Evolutionary conservation across 2,888 invertebrate species (phyloP).

Genomic region (Teleiodes luculella): DNA sequence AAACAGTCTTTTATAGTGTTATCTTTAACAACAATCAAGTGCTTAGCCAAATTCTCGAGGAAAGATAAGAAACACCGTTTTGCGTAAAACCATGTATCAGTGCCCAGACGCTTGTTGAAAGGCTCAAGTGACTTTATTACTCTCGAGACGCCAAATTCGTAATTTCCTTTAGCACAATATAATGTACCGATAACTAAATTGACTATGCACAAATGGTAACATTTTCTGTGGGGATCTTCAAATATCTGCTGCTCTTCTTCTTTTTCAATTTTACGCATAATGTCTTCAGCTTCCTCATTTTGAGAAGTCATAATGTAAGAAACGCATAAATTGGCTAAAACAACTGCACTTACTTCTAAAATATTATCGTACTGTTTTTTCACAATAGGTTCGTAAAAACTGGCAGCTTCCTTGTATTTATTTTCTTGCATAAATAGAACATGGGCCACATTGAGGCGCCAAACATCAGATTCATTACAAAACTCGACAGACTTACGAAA

Average conservation of each 20-base stretch:
- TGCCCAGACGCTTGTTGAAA: constrained; percentile 95
- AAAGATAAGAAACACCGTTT: constrained; percentile 97
- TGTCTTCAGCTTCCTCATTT: constrained; percentile 98
- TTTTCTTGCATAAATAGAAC: constrained; percentile 99
- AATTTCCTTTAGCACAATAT: constrained; percentile 99
- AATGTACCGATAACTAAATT: constrained; percentile 99
- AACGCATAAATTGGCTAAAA: constrained; percentile 98
- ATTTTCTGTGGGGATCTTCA: constrained; percentile 95
- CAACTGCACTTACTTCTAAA: constrained; percentile 96
- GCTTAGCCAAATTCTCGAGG: constrained; percentile 93
- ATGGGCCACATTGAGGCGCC: constrained; percentile 99
- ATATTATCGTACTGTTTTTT: constrained; percentile 97
- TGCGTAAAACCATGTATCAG: constrained; percentile 99
- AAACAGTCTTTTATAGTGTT: constrained; percentile 92
- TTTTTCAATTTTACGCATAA: constrained; percentile 99
- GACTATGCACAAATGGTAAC: constrained; percentile 97
- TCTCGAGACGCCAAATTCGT: constrained; percentile 98
- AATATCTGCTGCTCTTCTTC: constrained; percentile 96
- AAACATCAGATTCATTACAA: constrained; percentile 97
- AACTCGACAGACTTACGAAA: constrained; percentile 98
- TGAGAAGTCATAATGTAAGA: constrained; percentile 99
- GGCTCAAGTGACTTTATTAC: constrained; percentile 98
- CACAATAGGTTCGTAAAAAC: constrained; percentile 98
- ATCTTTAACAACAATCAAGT: constrained; percentile 92
- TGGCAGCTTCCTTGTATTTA: constrained; percentile 98